These are phyloP conservation scores for Tauraco erythrolophus DNA, from an alignment of 2,113 vertebrate genomes.

Conservation along the genomic window DNA sequence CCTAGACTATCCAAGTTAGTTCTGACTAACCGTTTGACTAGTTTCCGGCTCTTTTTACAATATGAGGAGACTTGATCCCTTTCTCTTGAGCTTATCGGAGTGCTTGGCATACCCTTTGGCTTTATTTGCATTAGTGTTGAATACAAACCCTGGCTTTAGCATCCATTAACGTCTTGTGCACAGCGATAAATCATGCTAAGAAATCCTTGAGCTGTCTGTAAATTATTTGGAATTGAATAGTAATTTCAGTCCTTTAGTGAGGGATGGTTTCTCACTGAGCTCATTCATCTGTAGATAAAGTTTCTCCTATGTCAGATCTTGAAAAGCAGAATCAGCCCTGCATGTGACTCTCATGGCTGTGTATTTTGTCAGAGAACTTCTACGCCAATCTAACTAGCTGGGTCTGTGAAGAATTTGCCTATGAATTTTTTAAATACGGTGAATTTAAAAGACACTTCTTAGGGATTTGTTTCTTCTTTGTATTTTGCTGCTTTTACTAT, in stretches of 20 bases:
- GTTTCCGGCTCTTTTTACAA: neutral
- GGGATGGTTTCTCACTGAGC: neutral
- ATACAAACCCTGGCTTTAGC: neutral
- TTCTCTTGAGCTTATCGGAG: neutral
- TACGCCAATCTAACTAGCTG: neutral
- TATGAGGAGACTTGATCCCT: neutral
- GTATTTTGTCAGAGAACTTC: neutral
- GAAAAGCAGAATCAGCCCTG: neutral
- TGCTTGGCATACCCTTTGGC: neutral
- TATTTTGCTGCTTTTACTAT: neutral
- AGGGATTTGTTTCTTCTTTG: neutral
- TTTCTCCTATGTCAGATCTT: neutral
- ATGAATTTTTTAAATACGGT: neutral
- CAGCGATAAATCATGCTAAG: neutral
- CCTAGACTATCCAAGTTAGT: neutral
- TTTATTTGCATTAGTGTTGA: neutral
- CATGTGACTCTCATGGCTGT: neutral
- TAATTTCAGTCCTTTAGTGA: neutral
- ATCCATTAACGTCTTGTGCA: neutral
- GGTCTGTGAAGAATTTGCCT: neutral
- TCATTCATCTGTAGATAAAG: neutral
- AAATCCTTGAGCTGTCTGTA: neutral
- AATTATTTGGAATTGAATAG: neutral
- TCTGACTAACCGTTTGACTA: neutral
- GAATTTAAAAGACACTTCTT: neutral